Evolutionary conservation across 1,140 invertebrate genomes (phyloP).

Genomic region (Zaprionus capensis): DNA sequence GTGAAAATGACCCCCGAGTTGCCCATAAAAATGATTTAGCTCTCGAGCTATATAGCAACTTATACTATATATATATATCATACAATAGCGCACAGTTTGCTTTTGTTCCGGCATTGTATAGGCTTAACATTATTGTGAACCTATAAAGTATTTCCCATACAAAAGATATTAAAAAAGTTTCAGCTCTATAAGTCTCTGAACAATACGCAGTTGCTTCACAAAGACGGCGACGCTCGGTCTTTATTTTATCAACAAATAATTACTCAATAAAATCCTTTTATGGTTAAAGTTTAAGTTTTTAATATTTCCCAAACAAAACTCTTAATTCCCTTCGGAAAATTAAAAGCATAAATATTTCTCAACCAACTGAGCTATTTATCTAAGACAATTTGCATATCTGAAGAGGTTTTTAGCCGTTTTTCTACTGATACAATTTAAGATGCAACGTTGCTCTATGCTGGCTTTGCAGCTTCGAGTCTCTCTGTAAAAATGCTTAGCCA

Average conservation of each 20-base stretch:
- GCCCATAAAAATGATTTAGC: slow-evolving; percentile 74
- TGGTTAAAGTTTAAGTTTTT: neutral
- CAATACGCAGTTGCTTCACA: slow-evolving; percentile 3
- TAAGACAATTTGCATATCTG: slow-evolving; percentile 5
- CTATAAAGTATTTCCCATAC: neutral
- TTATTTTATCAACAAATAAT: slow-evolving; percentile 14
- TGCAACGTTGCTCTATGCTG: slow-evolving; percentile 18
- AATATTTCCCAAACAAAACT: neutral
- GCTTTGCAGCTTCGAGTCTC: neutral
- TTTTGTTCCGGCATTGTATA: slow-evolving; percentile 25
- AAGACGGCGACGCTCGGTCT: neutral
- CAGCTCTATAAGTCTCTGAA: neutral
- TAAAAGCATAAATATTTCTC: slow-evolving; percentile 10
- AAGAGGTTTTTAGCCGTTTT: neutral
- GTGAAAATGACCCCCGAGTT: slow-evolving; percentile 47
- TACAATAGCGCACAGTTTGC: slow-evolving; percentile 4
- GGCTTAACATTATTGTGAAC: neutral
- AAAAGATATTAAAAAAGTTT: slow-evolving; percentile 23
- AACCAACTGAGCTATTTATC: neutral
- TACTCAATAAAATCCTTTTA: slow-evolving; percentile 4
- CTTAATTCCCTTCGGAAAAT: neutral
- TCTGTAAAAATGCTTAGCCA: slow-evolving; percentile 28
- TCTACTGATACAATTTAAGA: slow-evolving; percentile 2
- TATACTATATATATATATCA: neutral
- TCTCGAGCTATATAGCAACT: neutral